These are phyloP conservation scores for Lagocephalus sceleratus DNA, from an alignment of 2,797 vertebrate genomes.

Conservation along the genomic window DNA sequence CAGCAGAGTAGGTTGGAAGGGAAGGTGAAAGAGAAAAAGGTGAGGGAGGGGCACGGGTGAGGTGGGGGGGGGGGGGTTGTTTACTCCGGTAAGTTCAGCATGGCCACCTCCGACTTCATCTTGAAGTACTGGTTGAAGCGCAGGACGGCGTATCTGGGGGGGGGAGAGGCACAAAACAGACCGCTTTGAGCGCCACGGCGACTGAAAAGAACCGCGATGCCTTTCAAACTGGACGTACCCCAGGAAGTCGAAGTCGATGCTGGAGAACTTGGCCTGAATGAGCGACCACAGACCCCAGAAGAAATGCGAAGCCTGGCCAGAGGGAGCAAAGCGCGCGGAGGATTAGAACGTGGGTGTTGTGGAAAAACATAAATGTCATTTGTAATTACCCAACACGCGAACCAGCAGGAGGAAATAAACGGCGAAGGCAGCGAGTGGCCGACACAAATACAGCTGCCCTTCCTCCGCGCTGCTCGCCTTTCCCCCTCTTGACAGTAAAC, in stretches of 20 bases:
- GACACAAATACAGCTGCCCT: slow-evolving; percentile 36
- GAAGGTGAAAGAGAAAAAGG: slow-evolving; percentile 22
- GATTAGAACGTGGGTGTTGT: background rate
- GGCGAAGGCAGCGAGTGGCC: too few relatives aligned
- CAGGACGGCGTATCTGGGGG: slow-evolving; percentile 88
- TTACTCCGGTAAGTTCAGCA: slow-evolving; percentile 86
- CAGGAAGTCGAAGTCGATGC: slow-evolving; percentile 93
- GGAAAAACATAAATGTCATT: slow-evolving; percentile 24
- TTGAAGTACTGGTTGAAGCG: slow-evolving; percentile 97
- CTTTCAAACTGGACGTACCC: slow-evolving; percentile 86
- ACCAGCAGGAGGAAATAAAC: too few relatives aligned
- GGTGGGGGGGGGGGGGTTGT: too few relatives aligned
- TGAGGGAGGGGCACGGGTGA: slow-evolving; percentile 4
- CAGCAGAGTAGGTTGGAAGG: slow-evolving; percentile 29
- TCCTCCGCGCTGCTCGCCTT: slow-evolving; percentile 35
- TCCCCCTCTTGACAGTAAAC: slow-evolving; percentile 48
- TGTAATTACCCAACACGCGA: slow-evolving; percentile 36
- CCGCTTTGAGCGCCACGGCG: too few relatives aligned
- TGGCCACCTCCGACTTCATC: slow-evolving; percentile 89
- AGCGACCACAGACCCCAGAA: slow-evolving; percentile 95
- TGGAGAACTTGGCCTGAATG: slow-evolving; percentile 93
- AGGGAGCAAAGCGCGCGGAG: slow-evolving; percentile 8
- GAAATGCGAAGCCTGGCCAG: slow-evolving; percentile 87
- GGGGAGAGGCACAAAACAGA: too few relatives aligned
- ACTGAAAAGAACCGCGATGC: too few relatives aligned